Evolutionary conservation across 2,888 invertebrate genomes (phyloP).

Genomic region (Plutella xylostella): DNA sequence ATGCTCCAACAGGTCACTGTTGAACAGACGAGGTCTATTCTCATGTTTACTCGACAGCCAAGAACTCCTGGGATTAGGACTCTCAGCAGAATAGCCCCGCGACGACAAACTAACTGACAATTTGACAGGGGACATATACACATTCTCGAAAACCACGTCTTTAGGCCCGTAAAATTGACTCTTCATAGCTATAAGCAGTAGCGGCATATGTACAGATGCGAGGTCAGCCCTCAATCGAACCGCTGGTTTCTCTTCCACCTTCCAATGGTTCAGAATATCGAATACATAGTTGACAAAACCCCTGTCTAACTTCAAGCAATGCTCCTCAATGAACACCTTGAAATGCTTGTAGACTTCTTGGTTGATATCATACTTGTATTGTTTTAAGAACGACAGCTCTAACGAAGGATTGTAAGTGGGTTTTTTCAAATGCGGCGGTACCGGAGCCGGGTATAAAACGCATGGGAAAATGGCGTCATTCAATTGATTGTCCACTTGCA

Average conservation of each 20-base stretch:
- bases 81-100: conserved; percentile 47
- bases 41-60: conserved; percentile 43
- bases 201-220: conserved; percentile 69
- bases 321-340: conserved; percentile 74
- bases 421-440: conserved; percentile 48
- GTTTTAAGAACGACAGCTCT: conserved; percentile 67
- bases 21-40: conserved; percentile 61
- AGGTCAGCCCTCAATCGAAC: conserved; percentile 67
- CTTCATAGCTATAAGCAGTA: conserved; percentile 57
- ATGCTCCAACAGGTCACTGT: conserved; percentile 72
- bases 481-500: conserved; percentile 82
- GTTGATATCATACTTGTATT: conserved; percentile 53
- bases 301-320: conserved; percentile 76
- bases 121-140: conserved; percentile 71
- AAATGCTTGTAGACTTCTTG: conserved; percentile 73
- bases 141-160: conserved; percentile 64
- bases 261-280: conserved; percentile 72
- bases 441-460: conserved; percentile 73
- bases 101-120: conserved; percentile 72
- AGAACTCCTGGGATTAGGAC: conserved; percentile 31
- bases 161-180: conserved; percentile 42
- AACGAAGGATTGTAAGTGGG: conserved; percentile 67
- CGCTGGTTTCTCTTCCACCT: conserved; percentile 68
- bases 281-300: conserved; percentile 74
- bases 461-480: conserved; percentile 78